A percentile compares a stretch with the other conserved stretches of the same genome.
phyloP scores from a whole-genome alignment of 2,797 vertebrate genomes.

The Limnodromus scolopaceus region DNA sequence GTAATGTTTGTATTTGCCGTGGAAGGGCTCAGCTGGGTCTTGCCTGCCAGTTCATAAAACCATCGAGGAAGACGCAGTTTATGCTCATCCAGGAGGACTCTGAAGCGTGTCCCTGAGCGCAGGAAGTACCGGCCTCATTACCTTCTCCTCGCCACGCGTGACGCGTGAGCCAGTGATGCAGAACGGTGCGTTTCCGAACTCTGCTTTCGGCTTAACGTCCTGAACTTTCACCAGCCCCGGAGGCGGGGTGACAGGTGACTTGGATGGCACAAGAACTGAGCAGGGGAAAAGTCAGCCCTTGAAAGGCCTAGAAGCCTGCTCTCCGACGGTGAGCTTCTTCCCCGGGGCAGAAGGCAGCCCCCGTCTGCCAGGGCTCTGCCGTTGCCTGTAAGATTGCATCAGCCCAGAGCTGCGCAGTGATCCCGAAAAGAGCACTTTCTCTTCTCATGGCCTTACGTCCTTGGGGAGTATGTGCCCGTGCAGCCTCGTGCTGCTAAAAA shows the following conservation, averaged over 20 bases:
- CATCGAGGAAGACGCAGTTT: background rate
- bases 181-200: background rate
- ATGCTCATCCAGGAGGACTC: background rate
- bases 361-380: background rate
- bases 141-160: accelerated
- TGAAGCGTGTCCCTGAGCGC: accelerated
- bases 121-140: background rate
- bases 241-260: background rate
- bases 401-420: background rate
- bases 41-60: background rate
- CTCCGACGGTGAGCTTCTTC: accelerated
- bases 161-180: background rate
- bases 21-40: background rate
- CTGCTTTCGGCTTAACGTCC: background rate
- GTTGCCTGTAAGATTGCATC: background rate
- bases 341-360: background rate
- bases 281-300: background rate
- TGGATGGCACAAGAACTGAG: background rate
- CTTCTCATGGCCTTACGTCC: background rate
- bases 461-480: background rate
- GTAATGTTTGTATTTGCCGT: background rate
- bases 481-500: background rate
- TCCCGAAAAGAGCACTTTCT: background rate
- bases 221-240: background rate
- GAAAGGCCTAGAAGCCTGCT: background rate